These are phyloP conservation scores for Python bivittatus DNA, from an alignment of 2,113 vertebrate species.

Conservation along the genomic window DNA sequence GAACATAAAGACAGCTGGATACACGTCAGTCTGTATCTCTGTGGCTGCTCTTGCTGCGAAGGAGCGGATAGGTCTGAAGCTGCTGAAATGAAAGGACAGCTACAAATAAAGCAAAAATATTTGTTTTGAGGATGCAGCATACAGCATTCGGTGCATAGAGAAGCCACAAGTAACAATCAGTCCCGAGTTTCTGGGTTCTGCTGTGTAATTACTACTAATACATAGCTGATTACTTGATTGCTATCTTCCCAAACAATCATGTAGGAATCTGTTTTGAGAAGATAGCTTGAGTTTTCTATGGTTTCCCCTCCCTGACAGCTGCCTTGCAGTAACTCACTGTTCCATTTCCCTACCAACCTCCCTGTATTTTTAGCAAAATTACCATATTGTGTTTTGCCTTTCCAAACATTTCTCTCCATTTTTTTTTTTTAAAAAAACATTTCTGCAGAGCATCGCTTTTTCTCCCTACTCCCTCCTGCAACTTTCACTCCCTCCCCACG, in stretches of 20 bases:
- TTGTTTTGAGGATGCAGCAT: neutral
- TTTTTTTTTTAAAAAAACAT: neutral
- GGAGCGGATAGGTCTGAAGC: neutral
- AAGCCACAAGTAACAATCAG: neutral
- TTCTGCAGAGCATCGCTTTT: slow-evolving; percentile 23
- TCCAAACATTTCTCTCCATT: slow-evolving; percentile 42
- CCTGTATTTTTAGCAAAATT: slow-evolving; percentile 50
- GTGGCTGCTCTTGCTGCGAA: neutral
- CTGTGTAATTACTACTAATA: slow-evolving; percentile 24
- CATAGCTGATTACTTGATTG: slow-evolving; percentile 17
- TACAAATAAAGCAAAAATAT: neutral
- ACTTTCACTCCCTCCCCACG: neutral
- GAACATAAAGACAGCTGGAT: neutral
- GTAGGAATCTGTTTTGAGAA: slow-evolving; percentile 48
- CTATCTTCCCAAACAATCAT: neutral
- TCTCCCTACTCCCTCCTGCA: neutral
- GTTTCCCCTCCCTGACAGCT: slow-evolving; percentile 36
- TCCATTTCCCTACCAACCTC: neutral
- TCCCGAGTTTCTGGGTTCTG: slow-evolving; percentile 8
- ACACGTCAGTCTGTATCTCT: neutral
- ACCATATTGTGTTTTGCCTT: slow-evolving; percentile 36
- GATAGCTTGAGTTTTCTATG: neutral
- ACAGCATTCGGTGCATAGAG: neutral
- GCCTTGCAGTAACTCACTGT: slow-evolving; percentile 14
- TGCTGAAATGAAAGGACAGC: neutral